phyloP scores from a whole-genome alignment of 2,113 vertebrate species.

The Opisthocomus hoazin region DNA sequence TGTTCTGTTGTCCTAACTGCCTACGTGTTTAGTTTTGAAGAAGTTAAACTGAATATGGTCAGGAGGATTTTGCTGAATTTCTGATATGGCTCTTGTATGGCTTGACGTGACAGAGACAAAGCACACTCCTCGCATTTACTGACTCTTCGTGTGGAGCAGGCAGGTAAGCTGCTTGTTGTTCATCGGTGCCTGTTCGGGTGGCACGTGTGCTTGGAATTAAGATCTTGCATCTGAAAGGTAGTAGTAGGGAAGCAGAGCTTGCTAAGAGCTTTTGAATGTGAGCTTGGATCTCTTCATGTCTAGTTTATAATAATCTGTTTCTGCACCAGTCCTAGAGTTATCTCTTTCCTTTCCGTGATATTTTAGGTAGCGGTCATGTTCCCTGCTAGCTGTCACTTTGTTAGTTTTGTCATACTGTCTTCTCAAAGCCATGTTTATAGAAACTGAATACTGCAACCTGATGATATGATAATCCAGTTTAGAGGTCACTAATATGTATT shows the following conservation, averaged over 20 bases:
- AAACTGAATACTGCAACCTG: neutral
- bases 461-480: neutral
- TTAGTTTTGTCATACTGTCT: neutral
- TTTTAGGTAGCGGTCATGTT: neutral
- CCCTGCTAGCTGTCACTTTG: neutral
- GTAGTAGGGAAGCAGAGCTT: neutral
- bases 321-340: neutral
- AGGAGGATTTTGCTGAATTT: neutral
- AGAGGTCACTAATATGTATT: neutral
- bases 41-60: neutral
- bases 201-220: neutral
- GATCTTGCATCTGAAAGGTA: neutral
- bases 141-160: neutral
- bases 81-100: neutral
- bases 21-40: neutral
- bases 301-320: neutral
- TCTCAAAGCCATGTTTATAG: neutral
- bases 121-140: neutral
- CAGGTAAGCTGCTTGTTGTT: neutral
- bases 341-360: neutral
- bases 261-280: neutral
- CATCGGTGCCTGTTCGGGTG: neutral
- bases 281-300: neutral
- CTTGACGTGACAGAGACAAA: neutral
- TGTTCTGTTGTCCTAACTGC: neutral